Conservation (phyloP, 1,140 invertebrate genomes). For the Drosophila gunungcola region DNA sequence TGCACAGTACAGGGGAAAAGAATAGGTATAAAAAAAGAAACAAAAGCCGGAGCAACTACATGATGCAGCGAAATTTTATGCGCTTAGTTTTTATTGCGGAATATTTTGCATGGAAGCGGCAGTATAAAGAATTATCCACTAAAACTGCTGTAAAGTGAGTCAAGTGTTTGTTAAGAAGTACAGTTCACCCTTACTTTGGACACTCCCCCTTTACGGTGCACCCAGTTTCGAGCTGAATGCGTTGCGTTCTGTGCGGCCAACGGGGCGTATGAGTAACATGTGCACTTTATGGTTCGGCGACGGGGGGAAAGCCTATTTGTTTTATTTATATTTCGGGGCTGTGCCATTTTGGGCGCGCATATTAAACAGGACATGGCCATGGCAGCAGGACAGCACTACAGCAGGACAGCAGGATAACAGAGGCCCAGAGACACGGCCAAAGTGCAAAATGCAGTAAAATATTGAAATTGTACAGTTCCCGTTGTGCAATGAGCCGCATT, state of each 20-base stretch:
- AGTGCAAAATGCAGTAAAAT: conserved; percentile 76
- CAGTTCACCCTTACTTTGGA: not conserved
- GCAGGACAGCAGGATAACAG: conserved; percentile 25
- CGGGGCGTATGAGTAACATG: conserved; percentile 62
- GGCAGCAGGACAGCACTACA: conserved; percentile 13
- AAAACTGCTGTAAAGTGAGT: conserved; percentile 54
- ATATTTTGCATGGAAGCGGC: conserved; percentile 49
- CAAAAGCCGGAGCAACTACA: conserved; percentile 35
- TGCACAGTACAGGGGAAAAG: conserved; percentile 42
- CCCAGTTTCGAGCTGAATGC: conserved; percentile 28
- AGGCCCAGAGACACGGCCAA: conserved; percentile 37
- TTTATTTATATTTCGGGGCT: conserved; percentile 47
- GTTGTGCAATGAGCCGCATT: conserved; percentile 69
- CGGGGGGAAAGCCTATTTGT: conserved; percentile 37
- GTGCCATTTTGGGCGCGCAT: conserved; percentile 55
- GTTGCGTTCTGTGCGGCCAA: conserved; percentile 32
- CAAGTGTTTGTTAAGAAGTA: conserved; percentile 46
- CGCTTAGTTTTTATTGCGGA: conserved; percentile 63
- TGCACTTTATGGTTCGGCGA: conserved; percentile 40
- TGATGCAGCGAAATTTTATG: conserved; percentile 70
- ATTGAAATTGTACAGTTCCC: conserved; percentile 74
- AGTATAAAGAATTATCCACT: conserved; percentile 58
- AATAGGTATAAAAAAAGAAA: conserved; percentile 24
- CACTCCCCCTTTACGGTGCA: conserved; percentile 4
- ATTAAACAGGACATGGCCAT: conserved; percentile 40